Evolutionary conservation across 2,113 vertebrate species (phyloP), one percentile per base, ranked within the genome.

Genomic region (Shinisaurus crocodilurus): DNA sequence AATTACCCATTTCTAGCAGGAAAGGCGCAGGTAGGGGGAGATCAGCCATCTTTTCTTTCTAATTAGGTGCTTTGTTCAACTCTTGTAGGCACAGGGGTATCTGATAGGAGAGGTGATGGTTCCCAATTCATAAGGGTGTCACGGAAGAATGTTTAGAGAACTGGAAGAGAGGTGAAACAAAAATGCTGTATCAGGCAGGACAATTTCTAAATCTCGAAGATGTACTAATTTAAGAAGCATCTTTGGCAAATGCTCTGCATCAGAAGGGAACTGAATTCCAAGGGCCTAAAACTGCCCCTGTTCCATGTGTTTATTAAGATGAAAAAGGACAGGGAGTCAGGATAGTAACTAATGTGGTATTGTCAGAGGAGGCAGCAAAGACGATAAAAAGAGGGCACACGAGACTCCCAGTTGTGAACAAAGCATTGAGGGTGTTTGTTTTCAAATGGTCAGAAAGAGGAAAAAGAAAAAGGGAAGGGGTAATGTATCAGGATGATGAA

Each of bases 11-110:
- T 92, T 86, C 0, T 3, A 70, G 57, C 0, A 3, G 74, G 45
- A 57, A 8, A 23, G 86, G 92, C 54, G 48, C 81, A 90, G 90
- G 86, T 91, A 92, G 88, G 67, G 74, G 88, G 75, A 50, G 60
- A 82, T 80, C 88, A 84, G 13, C 0, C 1, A 94, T 90, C 93
- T 91, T 89, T 81, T 81, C 80, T 37, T 65, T 67, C 60, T 95
- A 95, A 95, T 94, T 93, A 93, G 90, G 82, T 89, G 90, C 86
- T 88, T 86, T 54, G 2, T 63, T 92, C 74, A 60, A 72, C 82
- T 91, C 87, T 72, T 88, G 23, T 48, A 79, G 85, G 86, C 81
- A 57, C 76, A 82, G 0, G 12, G 40, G 79, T 27, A 4, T 74
- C 82, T 0, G 15, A 89, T 79, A 89, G 82, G 76, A 87, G 86